Evolutionary conservation across 1,140 invertebrate genomes (phyloP), one percentile per base, ranked within the genome.

Genomic region (Acromyrmex heyeri): DNA sequence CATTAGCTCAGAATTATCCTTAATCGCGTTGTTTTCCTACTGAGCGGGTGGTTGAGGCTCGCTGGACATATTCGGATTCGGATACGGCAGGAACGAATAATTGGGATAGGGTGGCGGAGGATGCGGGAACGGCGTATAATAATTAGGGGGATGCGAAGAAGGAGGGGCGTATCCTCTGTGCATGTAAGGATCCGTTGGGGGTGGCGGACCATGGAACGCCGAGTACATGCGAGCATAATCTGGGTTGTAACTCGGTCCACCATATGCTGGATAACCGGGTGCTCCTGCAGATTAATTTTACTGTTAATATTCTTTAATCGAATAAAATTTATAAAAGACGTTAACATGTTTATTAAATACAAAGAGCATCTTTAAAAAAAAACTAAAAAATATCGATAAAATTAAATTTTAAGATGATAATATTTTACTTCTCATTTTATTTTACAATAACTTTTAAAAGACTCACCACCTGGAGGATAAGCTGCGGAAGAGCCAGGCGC

Each of bases 161-260:
- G 95, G 92, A 72, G 94, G 94, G 5, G 93, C 94, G 78, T 95
- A 95, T 38, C 91, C 93, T 78, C 94, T 92, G 34, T 95, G 94
- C 72, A 94, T 94, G 69, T 96, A 96, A 0, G 95, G 94, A 86
- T 95, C 95, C 53, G 92, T 87, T 38, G 94, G 94, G 30, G 94
- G 92, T 34, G 95, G 94, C 16, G 95, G 94, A 75, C 95, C 94
- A 82, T 95, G 95, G 81, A 96, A 95, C 34, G 95, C 95, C 62
- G 94, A 93, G 67, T 96, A 96, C 95, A 96, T 95, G 4, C 95
- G 93, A 18, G 95, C 94, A 72, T 95, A 96, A 75, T 95, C 95
- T 6, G 95, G 87, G 30, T 95, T 95, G 76, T 95, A 95, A 6
- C 93, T 91, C 21, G 95, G 94, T 64, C 92, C 93, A 62, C 93